Percentiles rank a stretch among this genome's conserved stretches.
phyloP scores from a whole-genome alignment of 2,113 vertebrate genomes.

The Mormyrus lacerda region DNA sequence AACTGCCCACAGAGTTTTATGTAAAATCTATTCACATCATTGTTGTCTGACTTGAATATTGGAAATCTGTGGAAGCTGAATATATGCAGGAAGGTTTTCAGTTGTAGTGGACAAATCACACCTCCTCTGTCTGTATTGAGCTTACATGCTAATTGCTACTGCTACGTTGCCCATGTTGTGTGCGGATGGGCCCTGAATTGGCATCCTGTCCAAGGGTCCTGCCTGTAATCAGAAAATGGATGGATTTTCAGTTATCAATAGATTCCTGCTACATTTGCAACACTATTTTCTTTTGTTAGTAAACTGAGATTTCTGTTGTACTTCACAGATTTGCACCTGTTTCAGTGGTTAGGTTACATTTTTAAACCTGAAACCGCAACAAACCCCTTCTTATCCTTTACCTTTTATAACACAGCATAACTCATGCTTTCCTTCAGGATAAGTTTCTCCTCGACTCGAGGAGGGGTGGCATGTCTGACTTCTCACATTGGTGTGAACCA shows the following conservation, averaged over 20 bases:
- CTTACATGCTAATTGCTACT: background rate
- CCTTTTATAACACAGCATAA: background rate
- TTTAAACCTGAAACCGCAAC: background rate
- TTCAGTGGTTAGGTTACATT: background rate
- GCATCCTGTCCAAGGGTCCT: background rate
- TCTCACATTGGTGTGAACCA: slow-evolving; percentile 22
- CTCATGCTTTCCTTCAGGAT: slow-evolving; percentile 37
- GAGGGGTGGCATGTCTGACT: background rate
- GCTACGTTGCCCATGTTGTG: background rate
- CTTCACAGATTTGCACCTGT: background rate
- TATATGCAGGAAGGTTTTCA: background rate
- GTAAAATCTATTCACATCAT: background rate
- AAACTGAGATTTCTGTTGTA: background rate
- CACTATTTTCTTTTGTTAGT: background rate
- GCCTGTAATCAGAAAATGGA: background rate
- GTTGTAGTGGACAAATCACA: background rate
- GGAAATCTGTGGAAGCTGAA: background rate
- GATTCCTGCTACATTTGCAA: background rate
- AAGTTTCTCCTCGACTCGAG: background rate
- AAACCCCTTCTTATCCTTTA: background rate
- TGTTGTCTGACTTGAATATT: background rate
- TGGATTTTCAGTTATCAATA: background rate
- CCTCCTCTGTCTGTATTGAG: background rate
- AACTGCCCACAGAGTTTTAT: background rate
- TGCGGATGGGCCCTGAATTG: background rate